Base-by-base conservation (phyloP, 2,888 invertebrate genomes). In the Asteroscopus sphinx region DNA sequence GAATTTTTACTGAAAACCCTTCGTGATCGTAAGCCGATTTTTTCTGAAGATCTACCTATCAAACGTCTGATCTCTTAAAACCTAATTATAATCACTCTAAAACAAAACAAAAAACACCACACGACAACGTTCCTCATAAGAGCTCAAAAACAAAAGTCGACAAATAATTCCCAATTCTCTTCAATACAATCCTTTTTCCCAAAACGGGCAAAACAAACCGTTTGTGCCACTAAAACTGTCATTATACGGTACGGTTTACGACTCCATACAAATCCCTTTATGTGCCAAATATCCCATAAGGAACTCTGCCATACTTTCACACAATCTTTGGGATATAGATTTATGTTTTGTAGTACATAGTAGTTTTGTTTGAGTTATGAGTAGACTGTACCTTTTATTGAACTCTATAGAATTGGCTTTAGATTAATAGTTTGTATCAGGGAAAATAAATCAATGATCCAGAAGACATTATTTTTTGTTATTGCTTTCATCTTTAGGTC, bases 171-270 rank as follows among this genome's bases (percentile, higher is more conserved):
- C 17, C 17, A 63, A 48, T 56, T 56, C 35, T 33, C 35, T 52
- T 32, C 30, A 35, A 28, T 40, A 15, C 7, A 28, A 13, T 15
- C n/a, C 21, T 12, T 16, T 40, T 21, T 39, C 21, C 17, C 12
- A 26, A 48, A 58, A 51, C 36, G 13, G 37, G 36, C 39, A 47
- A 66, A 60, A 71, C 54, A 66, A 62, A 63, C 59, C 52, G 16
- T 71, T 62, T 39, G 9, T 9, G 12, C 33, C 56, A 55, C 45
- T 55, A 55, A 56, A 54, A 71, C 21, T 60, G 59, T 55, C 57
- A 55, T 39, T 71, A 42, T 46, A 54, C 36, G 13, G 21, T 12
- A 40, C 35, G 17, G 39, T 63, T 63, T 64, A 64, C 21, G 61
- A 49, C 35, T 51, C 28, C 26, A 33, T 40, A 47, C 16, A 46